A percentile compares a stretch with the other conserved stretches of the same genome.
Evolutionary conservation across 2,888 invertebrate genomes (phyloP).

Genomic region (Drosophila sordidula): DNA sequence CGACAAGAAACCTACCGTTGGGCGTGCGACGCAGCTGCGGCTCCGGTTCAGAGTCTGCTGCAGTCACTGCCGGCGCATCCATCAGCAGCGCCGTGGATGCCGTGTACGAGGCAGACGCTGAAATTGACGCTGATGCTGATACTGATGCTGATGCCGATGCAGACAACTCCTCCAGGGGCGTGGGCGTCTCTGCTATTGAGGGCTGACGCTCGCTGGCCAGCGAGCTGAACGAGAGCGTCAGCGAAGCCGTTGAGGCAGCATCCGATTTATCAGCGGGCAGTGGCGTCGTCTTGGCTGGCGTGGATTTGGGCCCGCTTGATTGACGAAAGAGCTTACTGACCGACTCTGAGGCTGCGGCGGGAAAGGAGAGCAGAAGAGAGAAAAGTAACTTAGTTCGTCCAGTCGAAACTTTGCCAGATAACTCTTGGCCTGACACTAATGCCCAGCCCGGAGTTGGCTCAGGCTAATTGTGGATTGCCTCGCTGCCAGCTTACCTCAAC

Average conservation of each 20-base stretch:
- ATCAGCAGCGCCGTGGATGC: conserved; percentile 81
- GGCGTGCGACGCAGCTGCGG: conserved; percentile 59
- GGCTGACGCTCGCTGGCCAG: conserved; percentile 76
- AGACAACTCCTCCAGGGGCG: conserved; percentile 66
- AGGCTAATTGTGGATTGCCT: conserved; percentile 52
- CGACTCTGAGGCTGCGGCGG: conserved; percentile 79
- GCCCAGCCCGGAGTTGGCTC: conserved; percentile 21
- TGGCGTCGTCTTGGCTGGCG: conserved; percentile 57
- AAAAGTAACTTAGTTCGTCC: conserved; percentile 39
- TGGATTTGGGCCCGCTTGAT: conserved; percentile 72
- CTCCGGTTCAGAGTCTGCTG: conserved; percentile 43
- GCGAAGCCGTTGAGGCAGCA: conserved; percentile 69
- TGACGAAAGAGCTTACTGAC: conserved; percentile 85
- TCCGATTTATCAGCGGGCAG: conserved; percentile 66
- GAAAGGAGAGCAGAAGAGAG: background rate
- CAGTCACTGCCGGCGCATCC: conserved; percentile 55
- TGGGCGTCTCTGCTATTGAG: conserved; percentile 66
- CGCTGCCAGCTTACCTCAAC: conserved; percentile 4
- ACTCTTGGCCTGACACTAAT: conserved; percentile 70
- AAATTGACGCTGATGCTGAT: conserved; percentile 53
- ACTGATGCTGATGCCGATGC: conserved; percentile 39
- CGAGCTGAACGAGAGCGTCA: conserved; percentile 83
- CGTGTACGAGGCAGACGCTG: conserved; percentile 71
- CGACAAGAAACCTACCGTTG: conserved; percentile 60
- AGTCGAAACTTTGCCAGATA: conserved; percentile 54